Conservation (phyloP, 2,797 vertebrate genomes). For the Spinus olivaceus region DNA sequence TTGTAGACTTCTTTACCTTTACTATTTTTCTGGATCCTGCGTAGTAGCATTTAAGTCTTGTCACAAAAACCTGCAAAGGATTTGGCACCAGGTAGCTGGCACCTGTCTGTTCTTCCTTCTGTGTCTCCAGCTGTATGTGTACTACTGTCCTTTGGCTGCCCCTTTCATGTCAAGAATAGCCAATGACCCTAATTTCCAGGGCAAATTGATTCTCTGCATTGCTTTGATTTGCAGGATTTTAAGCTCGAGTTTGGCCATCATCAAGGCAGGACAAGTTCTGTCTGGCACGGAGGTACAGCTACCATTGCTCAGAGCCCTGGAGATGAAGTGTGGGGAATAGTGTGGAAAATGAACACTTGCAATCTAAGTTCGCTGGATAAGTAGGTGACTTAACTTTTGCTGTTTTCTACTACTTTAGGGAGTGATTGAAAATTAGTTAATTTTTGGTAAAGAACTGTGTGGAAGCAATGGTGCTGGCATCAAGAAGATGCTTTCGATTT, state of each 20-base stretch:
- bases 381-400: conserved; percentile 77
- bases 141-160: neutral
- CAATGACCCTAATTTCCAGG: neutral
- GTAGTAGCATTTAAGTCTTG: neutral
- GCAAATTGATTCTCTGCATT: conserved; percentile 42
- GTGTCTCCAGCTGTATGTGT: neutral
- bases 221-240: conserved; percentile 82
- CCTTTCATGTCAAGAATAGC: neutral
- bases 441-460: neutral
- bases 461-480: neutral
- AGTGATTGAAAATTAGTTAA: neutral
- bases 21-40: neutral
- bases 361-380: conserved; percentile 87
- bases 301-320: conserved; percentile 84
- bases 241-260: conserved; percentile 87
- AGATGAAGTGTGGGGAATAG: conserved; percentile 90
- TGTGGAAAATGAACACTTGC: conserved; percentile 85
- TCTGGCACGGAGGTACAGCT: conserved; percentile 90
- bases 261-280: conserved; percentile 79
- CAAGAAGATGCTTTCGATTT: neutral
- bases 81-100: neutral
- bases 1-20: neutral
- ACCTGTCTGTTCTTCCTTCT: neutral
- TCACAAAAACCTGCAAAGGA: neutral
- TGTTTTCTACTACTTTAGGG: neutral